These are phyloP conservation scores for Eumerus sabulonum DNA, from an alignment of 2,888 invertebrate genomes.

Conservation along the genomic window DNA sequence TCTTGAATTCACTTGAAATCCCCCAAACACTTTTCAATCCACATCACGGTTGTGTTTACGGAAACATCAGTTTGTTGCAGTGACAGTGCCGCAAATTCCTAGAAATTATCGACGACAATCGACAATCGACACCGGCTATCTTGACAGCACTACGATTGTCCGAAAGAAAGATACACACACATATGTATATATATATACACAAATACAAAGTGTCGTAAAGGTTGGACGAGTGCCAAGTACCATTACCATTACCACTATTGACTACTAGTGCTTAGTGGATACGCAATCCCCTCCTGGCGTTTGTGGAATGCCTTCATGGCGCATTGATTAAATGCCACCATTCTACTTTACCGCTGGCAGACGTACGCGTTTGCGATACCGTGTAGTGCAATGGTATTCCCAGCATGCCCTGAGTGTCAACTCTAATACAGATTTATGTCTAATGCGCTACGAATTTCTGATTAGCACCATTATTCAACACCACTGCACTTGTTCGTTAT, in stretches of 20 bases:
- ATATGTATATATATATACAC: slow-evolving; percentile 24
- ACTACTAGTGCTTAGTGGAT: too few species aligned
- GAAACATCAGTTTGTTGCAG: slow-evolving; percentile 58
- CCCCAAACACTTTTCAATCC: slow-evolving; percentile 12
- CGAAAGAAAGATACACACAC: slow-evolving; percentile 44
- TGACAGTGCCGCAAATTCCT: slow-evolving; percentile 68
- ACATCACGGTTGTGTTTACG: slow-evolving; percentile 48
- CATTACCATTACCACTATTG: slow-evolving; percentile 24
- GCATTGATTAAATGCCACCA: slow-evolving; percentile 67
- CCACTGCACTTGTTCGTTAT: slow-evolving; percentile 60
- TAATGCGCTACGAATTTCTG: slow-evolving; percentile 67
- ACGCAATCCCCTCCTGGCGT: slow-evolving; percentile 51
- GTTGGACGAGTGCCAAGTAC: slow-evolving; percentile 57
- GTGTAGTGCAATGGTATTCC: slow-evolving; percentile 53
- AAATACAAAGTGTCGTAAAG: slow-evolving; percentile 2
- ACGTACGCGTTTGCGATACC: slow-evolving; percentile 9
- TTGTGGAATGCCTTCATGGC: slow-evolving; percentile 60
- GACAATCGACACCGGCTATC: slow-evolving; percentile 65
- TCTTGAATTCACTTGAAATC: slow-evolving; percentile 43
- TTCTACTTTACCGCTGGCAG: slow-evolving; percentile 48
- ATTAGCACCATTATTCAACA: slow-evolving; percentile 67
- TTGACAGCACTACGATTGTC: slow-evolving; percentile 39
- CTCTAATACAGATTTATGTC: slow-evolving; percentile 69
- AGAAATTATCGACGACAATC: slow-evolving; percentile 54
- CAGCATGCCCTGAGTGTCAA: slow-evolving; percentile 66